phyloP scores from a whole-genome alignment of 2,797 vertebrate genomes.

The Yasuhikotakia modesta region DNA sequence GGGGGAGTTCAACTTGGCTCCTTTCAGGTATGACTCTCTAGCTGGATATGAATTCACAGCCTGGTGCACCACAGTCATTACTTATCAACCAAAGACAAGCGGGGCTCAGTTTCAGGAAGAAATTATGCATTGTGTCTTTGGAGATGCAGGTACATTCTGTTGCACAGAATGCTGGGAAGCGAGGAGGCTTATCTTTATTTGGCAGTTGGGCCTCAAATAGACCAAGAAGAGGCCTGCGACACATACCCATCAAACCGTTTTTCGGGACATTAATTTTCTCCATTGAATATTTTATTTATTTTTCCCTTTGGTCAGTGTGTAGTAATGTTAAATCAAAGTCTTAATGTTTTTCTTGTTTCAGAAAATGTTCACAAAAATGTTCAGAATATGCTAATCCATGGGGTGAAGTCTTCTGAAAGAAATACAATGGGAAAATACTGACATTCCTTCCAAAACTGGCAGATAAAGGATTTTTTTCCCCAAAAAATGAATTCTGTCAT shows the following conservation, averaged over 20 bases:
- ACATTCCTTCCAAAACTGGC: background rate
- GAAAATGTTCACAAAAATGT: background rate
- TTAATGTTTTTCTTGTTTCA: background rate
- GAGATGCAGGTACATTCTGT: slow-evolving; percentile 1
- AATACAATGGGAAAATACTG: background rate
- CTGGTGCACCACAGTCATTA: slow-evolving; percentile 11
- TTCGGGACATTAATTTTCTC: slow-evolving; percentile 6
- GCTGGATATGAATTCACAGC: background rate
- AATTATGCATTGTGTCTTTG: slow-evolving; percentile 10
- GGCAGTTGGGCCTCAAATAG: slow-evolving; percentile 33
- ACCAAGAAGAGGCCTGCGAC: slow-evolving; percentile 10
- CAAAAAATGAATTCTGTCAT: too few relatives aligned
- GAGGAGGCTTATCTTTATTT: slow-evolving; percentile 21
- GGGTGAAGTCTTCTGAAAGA: background rate
- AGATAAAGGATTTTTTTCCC: too few relatives aligned
- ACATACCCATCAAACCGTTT: background rate
- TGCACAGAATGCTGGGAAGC: background rate
- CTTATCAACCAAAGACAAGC: slow-evolving; percentile 14
- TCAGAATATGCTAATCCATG: background rate
- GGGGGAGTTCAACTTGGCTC: background rate
- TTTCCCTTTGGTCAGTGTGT: background rate
- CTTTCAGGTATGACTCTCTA: background rate
- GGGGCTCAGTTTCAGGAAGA: background rate
- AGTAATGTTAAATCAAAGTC: background rate
- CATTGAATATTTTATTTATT: slow-evolving; percentile 5